Conservation (phyloP, 1,140 invertebrate species). For the Intoshia linei region DNA sequence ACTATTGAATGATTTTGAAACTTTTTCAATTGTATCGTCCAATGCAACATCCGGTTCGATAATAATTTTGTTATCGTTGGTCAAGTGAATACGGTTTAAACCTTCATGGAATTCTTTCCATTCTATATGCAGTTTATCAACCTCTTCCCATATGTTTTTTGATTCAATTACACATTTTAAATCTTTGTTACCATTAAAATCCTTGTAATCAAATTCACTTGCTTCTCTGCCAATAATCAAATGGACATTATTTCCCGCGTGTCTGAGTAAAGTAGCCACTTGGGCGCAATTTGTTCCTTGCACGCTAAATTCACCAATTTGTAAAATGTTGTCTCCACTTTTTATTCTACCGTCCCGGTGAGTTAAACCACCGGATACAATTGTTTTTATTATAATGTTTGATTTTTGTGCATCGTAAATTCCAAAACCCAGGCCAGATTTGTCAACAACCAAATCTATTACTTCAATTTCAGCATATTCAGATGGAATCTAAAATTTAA, state of each 20-base stretch:
- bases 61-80: too few relatives aligned
- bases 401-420: conserved; percentile 68
- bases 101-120: neutral
- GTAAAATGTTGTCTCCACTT: conserved; percentile 62
- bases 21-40: too few relatives aligned
- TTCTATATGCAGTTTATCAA: neutral
- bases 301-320: conserved; percentile 62
- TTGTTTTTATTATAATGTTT: conserved; percentile 77
- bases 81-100: too few relatives aligned
- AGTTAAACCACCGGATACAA: conserved; percentile 55
- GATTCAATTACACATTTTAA: neutral
- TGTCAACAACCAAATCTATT: conserved; percentile 69
- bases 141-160: neutral
- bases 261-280: conserved; percentile 54
- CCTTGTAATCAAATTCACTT: too few relatives aligned
- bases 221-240: conserved; percentile 53
- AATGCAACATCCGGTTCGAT: too few relatives aligned
- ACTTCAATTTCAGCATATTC: conserved; percentile 83
- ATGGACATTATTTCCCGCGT: conserved; percentile 46
- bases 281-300: conserved; percentile 58
- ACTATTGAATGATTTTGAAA: too few relatives aligned
- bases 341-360: conserved; percentile 43
- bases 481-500: too few relatives aligned
- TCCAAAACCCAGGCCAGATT: conserved; percentile 67
- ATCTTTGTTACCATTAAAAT: neutral